Percentiles rank a stretch among this genome's conserved stretches.
These are phyloP conservation scores for Lucilia cuprina DNA, from an alignment of 1,140 invertebrate species.

Conservation along the genomic window DNA sequence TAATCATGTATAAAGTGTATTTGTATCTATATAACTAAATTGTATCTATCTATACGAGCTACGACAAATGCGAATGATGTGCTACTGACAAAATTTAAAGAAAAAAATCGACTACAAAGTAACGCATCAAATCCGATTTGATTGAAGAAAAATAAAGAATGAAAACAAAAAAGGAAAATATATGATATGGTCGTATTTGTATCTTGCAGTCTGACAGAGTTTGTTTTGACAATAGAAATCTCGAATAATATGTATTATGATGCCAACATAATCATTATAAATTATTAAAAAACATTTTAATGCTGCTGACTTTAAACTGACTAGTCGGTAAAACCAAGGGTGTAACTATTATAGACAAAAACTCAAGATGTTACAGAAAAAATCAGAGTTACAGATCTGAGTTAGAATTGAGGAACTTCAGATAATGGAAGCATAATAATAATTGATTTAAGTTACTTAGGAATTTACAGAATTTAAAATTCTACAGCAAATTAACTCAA, in stretches of 20 bases:
- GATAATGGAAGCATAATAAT: too few species aligned
- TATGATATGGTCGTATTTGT: not conserved
- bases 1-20: slow-evolving; percentile 44
- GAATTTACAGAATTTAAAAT: too few species aligned
- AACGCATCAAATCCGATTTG: slow-evolving; percentile 31
- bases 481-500: too few species aligned
- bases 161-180: not conserved
- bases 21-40: not conserved
- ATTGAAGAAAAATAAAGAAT: slow-evolving; percentile 20
- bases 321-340: not conserved
- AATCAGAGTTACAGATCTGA: too few species aligned
- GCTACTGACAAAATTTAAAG: slow-evolving; percentile 13
- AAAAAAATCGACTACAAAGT: not conserved
- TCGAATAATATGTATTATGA: slow-evolving; percentile 8
- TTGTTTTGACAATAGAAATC: slow-evolving; percentile 34
- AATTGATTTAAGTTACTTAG: too few species aligned
- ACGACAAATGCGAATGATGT: slow-evolving; percentile 24
- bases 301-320: not conserved
- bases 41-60: not conserved
- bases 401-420: too few species aligned
- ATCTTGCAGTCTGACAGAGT: slow-evolving; percentile 3
- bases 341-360: not conserved
- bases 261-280: slow-evolving; percentile 33
- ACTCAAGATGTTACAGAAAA: too few species aligned
- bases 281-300: not conserved